Percentiles rank a stretch among this genome's conserved stretches.
Conservation (phyloP, 2,888 invertebrate genomes). For the Agriopis marginaria region DNA sequence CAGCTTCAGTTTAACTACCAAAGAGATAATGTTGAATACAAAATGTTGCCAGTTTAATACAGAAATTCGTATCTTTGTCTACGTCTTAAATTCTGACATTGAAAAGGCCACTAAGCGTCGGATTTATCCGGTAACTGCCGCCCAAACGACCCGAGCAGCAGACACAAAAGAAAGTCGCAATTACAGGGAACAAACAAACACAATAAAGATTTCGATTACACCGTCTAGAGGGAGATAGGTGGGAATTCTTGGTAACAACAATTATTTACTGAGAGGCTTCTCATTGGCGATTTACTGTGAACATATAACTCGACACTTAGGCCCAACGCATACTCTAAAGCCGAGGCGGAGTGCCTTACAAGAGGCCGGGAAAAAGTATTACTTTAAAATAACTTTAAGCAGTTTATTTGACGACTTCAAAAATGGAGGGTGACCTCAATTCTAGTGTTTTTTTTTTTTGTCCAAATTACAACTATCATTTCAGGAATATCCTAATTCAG, state of each 20-base stretch:
- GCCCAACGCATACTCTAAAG: no score
- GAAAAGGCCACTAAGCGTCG: slow-evolving; percentile 14
- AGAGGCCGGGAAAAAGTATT: no score
- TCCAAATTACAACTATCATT: no score
- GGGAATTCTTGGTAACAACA: not conserved
- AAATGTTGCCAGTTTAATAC: no score
- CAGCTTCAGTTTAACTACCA: no score
- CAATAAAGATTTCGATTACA: slow-evolving; percentile 18
- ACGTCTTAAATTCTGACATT: not conserved
- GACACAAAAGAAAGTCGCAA: slow-evolving; percentile 16
- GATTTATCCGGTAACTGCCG: slow-evolving; percentile 2
- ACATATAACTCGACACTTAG: not conserved
- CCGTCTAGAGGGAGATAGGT: not conserved
- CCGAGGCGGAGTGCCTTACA: no score
- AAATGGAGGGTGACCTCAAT: no score
- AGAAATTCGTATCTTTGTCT: not conserved
- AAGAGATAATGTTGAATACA: no score
- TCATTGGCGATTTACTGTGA: not conserved
- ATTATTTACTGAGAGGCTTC: slow-evolving; percentile 1
- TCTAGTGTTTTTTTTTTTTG: no score
- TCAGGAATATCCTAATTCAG: no score
- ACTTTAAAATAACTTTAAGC: no score
- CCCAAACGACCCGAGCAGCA: not conserved
- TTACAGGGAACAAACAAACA: slow-evolving; percentile 11
- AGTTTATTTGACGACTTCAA: no score